Conservation (phyloP, 2,888 invertebrate species). For the Agapostemon virescens region DNA sequence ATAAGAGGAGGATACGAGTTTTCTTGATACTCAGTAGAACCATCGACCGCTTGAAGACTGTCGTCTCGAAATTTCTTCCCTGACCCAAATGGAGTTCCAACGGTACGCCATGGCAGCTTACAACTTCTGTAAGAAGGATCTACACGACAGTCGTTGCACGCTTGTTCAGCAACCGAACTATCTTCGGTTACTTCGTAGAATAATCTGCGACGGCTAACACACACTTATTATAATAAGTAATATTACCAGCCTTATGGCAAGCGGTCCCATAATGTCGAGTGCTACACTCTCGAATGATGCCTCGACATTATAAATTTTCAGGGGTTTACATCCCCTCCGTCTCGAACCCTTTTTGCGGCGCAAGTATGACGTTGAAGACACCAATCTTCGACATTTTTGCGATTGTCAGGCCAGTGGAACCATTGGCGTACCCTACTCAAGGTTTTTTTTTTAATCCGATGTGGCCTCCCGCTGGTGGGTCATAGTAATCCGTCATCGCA, state of each 20-base stretch:
- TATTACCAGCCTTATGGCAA: not conserved
- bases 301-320: constrained; percentile 13
- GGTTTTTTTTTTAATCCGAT: constrained; percentile 2
- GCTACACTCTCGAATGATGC: constrained; percentile 7
- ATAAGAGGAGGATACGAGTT: too few species aligned
- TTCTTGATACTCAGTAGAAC: too few species aligned
- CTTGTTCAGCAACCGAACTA: too few species aligned
- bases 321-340: not conserved
- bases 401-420: not conserved
- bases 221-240: too few species aligned
- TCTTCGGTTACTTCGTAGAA: too few species aligned
- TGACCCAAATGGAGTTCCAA: too few species aligned
- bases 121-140: too few species aligned
- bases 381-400: not conserved
- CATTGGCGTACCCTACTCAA: not conserved
- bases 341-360: not conserved
- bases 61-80: too few species aligned
- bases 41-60: too few species aligned
- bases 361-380: not conserved
- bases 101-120: too few species aligned
- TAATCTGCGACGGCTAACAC: not conserved
- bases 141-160: too few species aligned
- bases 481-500: not conserved
- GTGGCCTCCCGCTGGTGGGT: not conserved
- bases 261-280: constrained; percentile 10